Evolutionary conservation across 2,113 vertebrate species (phyloP).

Genomic region (Scartelaos histophorus): DNA sequence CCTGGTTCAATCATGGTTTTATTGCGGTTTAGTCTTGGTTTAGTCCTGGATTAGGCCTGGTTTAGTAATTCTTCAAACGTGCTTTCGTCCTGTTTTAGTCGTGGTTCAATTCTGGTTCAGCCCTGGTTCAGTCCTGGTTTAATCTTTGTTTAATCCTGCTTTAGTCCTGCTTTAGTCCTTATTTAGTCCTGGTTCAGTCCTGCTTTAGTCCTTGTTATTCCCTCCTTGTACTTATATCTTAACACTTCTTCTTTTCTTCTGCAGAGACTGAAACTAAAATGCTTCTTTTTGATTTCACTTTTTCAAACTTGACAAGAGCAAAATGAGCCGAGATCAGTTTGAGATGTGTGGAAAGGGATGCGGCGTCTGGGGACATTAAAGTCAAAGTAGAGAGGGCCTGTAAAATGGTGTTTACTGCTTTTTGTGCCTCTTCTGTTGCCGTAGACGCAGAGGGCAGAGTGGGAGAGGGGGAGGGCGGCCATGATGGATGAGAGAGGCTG

Average conservation of each 20-base stretch:
- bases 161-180: background rate
- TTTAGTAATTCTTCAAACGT: background rate
- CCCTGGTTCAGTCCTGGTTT: background rate
- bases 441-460: conserved; percentile 6
- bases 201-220: background rate
- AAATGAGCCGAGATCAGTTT: conserved; percentile 42
- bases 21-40: too few relatives aligned
- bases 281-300: conserved; percentile 44
- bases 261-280: conserved; percentile 35
- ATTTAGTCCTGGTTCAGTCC: background rate
- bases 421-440: conserved; percentile 26
- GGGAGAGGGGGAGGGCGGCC: background rate
- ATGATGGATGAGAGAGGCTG: conserved; percentile 11
- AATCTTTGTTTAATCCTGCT: background rate
- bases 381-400: conserved; percentile 14
- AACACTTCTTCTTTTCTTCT: conserved; percentile 48
- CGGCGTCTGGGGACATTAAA: conserved; percentile 55
- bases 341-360: background rate
- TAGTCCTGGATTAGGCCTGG: background rate
- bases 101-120: background rate
- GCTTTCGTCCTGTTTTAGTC: background rate
- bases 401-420: conserved; percentile 60
- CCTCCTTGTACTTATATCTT: too few relatives aligned
- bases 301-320: conserved; percentile 64
- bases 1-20: too few relatives aligned